Percentiles rank a stretch among this genome's conserved stretches.
Conservation (phyloP, 1,140 invertebrate species). For the Thaumatotibia leucotreta region DNA sequence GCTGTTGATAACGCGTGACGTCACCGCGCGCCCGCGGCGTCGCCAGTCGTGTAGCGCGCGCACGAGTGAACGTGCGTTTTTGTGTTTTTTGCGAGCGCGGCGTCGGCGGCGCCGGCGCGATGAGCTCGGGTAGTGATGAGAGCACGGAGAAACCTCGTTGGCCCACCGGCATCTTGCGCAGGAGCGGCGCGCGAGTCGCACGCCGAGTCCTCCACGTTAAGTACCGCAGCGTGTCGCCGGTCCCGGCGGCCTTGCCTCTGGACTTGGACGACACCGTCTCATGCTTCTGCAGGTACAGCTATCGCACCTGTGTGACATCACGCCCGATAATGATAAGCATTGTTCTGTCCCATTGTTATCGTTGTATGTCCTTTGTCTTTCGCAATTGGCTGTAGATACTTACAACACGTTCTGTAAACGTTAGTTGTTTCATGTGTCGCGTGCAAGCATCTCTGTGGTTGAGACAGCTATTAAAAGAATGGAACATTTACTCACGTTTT, state of each 20-base stretch:
- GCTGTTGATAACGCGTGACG: constrained; percentile 45
- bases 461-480: neutral
- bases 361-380: constrained; percentile 7
- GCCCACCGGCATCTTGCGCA: constrained; percentile 61
- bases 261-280: constrained; percentile 85
- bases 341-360: constrained; percentile 6
- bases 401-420: neutral
- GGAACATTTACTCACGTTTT: neutral
- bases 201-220: constrained; percentile 69
- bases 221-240: constrained; percentile 58
- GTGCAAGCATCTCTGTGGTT: neutral
- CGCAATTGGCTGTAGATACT: neutral
- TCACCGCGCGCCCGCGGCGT: constrained; percentile 29
- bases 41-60: constrained; percentile 44
- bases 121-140: constrained; percentile 39
- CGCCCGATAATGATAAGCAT: constrained; percentile 13
- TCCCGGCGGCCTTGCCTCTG: constrained; percentile 72
- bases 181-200: constrained; percentile 53
- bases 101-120: constrained; percentile 19
- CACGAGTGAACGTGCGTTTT: constrained; percentile 43
- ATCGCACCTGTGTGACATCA: constrained; percentile 54
- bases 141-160: constrained; percentile 35
- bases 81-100: constrained; percentile 16
- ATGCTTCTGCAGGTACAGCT: constrained; percentile 83
- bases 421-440: neutral